Evolutionary conservation across 1,140 invertebrate species (phyloP), one percentile per base, ranked within the genome.

Genomic region (Leptinotarsa defecta): DNA sequence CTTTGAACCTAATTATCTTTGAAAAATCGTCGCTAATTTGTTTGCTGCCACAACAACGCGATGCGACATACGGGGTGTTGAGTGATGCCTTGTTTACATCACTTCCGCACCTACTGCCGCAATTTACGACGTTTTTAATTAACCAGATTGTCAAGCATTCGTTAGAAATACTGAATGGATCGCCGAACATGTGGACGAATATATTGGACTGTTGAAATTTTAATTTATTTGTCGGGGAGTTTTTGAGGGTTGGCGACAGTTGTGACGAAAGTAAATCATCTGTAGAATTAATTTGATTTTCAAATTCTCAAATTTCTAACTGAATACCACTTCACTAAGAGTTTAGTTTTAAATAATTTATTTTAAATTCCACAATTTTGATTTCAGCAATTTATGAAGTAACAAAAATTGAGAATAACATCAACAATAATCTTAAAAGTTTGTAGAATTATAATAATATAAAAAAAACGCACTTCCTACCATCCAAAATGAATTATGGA

Each of bases 61-160:
- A 22, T 19, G 20, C 68, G 68, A 70, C 68, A 70, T 43, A 70
- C 68, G 68, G 68, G 68, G 68, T 70, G 68, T 70, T 70, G 68
- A 70, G 34, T 17, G 48, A 70, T 70, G 68, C 68, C 68, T 70
- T 52, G 68, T 70, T 70, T 70, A n/a, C 68, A 65, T 65, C 68
- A 70, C 68, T 70, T 70, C 68, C 68, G 68, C 34, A 70, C 68
- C 68, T 70, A 70, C 34, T 20, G 19, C 34, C 34, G 11, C 34
- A 70, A 70, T 70, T 70, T 52, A 70, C 68, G 27, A 70, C 34
- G 19, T 70, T 70, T 70, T 70, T 70, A 70, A 70, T 70, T 70
- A 70, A 70, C 68, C 68, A 49, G 68, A 70, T 70, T 52, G 68
- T 52, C 68, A 43, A 43, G 34, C n/a, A 70, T 70, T 49, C 43